Evolutionary conservation across 64 coral and sea anemone genomes (phyloP), one percentile per base, ranked within the genome.

Genomic region (Anthopleura sola): DNA sequence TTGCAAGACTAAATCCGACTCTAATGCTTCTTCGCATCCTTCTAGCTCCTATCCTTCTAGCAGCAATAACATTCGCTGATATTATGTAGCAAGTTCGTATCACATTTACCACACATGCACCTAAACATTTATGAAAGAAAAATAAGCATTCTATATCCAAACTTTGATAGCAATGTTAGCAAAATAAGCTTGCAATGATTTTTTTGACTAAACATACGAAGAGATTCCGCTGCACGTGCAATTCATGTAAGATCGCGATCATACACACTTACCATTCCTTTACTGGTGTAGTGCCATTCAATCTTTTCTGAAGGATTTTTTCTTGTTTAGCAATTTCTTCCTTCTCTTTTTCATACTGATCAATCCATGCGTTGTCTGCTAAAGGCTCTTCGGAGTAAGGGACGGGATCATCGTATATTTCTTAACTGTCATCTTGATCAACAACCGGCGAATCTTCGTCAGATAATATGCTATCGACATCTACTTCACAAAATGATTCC

Each of bases 1-100:
- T 37, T 75, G 55, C 18, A 55, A 40, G 9, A n/a, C n/a, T n/a
- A n/a, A n/a, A n/a, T n/a, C n/a, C n/a, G n/a, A n/a, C n/a, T n/a
- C n/a, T n/a, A n/a, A n/a, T n/a, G n/a, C n/a, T n/a, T n/a, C n/a
- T n/a, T n/a, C n/a, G n/a, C n/a, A n/a, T n/a, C n/a, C n/a, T n/a
- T n/a, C n/a, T n/a, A n/a, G n/a, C n/a, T n/a, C n/a, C n/a, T n/a
- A n/a, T 81, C 91, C 54, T 93, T 82, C 33, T 54, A 85, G 31
- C 86, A 88, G 55, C 86, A 93, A 37, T 88, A 88, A 29, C 83
- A 93, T 44, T 93, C 71, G 34, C 78, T 89, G 46, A 89, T 89
- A 49, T 89, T 93, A 37, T 76, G 69, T 7, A 75, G 14, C 2
- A 29, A 44, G 37, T 37, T 32, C 4, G 47, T 28, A 13, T 34